Percentiles rank a stretch among this genome's conserved stretches.
Evolutionary conservation across 2,888 invertebrate genomes (phyloP).

Genomic region (Mythimna impura): DNA sequence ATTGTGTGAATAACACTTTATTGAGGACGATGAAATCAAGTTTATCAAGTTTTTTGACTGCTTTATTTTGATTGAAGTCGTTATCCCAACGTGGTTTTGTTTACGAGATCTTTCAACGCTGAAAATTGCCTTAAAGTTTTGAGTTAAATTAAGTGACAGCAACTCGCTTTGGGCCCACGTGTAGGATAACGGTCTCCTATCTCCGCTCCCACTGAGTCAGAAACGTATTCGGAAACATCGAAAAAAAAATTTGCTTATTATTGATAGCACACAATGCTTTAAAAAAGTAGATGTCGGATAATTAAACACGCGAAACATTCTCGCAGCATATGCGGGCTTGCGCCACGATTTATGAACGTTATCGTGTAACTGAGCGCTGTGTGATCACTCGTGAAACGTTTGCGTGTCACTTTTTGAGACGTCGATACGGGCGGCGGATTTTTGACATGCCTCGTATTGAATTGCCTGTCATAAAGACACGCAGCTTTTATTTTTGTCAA

Average conservation of each 20-base stretch:
- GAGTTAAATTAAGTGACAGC: not conserved
- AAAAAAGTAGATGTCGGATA: conserved; percentile 55
- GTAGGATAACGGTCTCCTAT: not conserved
- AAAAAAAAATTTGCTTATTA: conserved; percentile 1
- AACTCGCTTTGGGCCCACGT: not conserved
- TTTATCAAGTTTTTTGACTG: conserved; percentile 62
- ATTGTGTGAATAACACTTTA: conserved; percentile 64
- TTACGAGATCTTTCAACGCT: conserved; percentile 47
- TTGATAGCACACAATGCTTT: conserved; percentile 15
- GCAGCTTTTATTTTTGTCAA: conserved; percentile 18
- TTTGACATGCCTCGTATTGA: conserved; percentile 60
- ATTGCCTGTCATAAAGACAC: conserved; percentile 47
- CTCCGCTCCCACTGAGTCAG: too few species aligned
- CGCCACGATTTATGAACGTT: conserved; percentile 50
- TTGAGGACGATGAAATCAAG: conserved; percentile 68
- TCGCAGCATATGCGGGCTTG: conserved; percentile 58
- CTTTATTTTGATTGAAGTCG: conserved; percentile 53
- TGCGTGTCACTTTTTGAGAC: conserved; percentile 64
- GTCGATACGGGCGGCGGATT: conserved; percentile 65
- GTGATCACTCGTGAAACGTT: conserved; percentile 69
- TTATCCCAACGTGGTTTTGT: conserved; percentile 59
- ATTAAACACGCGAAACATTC: conserved; percentile 69
- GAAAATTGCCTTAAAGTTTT: conserved; percentile 28
- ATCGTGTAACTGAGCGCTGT: conserved; percentile 60
- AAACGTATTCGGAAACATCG: too few species aligned